phyloP scores from a whole-genome alignment of 2,113 vertebrate species.

The Mesitornis unicolor region DNA sequence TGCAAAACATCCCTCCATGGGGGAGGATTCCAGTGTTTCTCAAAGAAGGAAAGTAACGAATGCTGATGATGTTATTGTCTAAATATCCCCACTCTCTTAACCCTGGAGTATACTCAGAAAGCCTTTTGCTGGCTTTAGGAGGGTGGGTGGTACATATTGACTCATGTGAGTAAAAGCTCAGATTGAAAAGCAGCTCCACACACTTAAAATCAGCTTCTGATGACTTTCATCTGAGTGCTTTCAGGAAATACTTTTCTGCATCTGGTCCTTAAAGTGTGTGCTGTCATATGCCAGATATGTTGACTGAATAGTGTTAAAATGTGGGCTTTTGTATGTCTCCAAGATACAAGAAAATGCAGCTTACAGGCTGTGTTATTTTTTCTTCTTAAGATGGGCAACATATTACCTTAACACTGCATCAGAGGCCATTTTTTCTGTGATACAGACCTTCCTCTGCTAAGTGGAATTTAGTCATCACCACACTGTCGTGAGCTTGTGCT shows the following conservation, averaged over 20 bases:
- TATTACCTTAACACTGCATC: neutral
- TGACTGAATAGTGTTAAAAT: neutral
- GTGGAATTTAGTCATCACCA: neutral
- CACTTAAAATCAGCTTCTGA: neutral
- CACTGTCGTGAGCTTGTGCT: neutral
- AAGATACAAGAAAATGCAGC: neutral
- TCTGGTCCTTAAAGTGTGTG: neutral
- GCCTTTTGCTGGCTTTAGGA: neutral
- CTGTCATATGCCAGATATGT: neutral
- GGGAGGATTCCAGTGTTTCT: neutral
- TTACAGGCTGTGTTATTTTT: neutral
- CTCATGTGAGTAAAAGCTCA: neutral
- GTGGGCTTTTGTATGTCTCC: neutral
- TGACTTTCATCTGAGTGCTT: neutral
- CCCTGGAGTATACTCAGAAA: neutral
- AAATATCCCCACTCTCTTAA: neutral
- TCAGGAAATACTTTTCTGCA: neutral
- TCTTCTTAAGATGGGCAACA: neutral
- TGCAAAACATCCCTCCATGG: too few species aligned
- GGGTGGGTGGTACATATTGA: fast-evolving
- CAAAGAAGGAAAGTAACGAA: neutral
- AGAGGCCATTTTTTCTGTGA: neutral
- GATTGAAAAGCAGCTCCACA: neutral
- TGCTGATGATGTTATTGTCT: neutral
- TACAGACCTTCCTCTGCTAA: neutral